Conservation (phyloP, 2,888 invertebrate species). For the Megamerina dolium region DNA sequence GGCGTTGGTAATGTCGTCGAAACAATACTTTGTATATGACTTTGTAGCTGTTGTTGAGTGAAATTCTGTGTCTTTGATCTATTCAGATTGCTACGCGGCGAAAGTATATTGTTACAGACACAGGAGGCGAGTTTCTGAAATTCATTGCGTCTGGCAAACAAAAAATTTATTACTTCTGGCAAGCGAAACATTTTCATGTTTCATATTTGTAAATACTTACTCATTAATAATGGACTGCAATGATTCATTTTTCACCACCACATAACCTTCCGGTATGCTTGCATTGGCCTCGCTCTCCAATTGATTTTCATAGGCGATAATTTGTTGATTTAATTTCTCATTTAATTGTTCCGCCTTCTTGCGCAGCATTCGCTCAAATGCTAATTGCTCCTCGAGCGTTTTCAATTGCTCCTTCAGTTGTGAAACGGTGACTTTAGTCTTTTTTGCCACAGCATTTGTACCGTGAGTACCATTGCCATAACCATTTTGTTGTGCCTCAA, state of each 20-base stretch:
- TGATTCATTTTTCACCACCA: slow-evolving; percentile 31
- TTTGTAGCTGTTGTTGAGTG: slow-evolving; percentile 6
- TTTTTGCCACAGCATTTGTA: slow-evolving; percentile 25
- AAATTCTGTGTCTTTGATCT: slow-evolving; percentile 12
- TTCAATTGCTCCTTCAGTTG: slow-evolving; percentile 38
- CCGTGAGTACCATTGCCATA: slow-evolving; percentile 34
- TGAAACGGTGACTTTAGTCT: slow-evolving; percentile 31
- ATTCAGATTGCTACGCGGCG: slow-evolving; percentile 26
- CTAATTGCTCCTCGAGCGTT: slow-evolving; percentile 55
- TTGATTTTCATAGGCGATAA: slow-evolving; percentile 49
- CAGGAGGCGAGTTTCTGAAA: slow-evolving; percentile 32
- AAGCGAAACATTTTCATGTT: not conserved
- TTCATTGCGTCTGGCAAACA: slow-evolving; percentile 25
- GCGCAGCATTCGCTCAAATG: slow-evolving; percentile 58
- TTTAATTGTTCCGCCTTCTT: slow-evolving; percentile 59
- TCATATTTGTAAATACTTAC: slow-evolving; percentile 33
- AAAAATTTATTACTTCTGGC: not conserved
- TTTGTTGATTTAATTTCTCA: slow-evolving; percentile 56
- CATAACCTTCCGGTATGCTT: slow-evolving; percentile 34
- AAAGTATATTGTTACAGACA: slow-evolving; percentile 15
- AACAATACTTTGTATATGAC: not conserved
- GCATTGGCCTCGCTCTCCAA: slow-evolving; percentile 20
- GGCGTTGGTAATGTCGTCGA: slow-evolving; percentile 5
- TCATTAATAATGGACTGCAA: slow-evolving; percentile 35
- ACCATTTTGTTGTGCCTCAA: slow-evolving; percentile 21